Percentiles rank a stretch among this genome's conserved stretches.
These are phyloP conservation scores for Aptenodytes patagonicus DNA, from an alignment of 2,113 vertebrate genomes.

Conservation along the genomic window DNA sequence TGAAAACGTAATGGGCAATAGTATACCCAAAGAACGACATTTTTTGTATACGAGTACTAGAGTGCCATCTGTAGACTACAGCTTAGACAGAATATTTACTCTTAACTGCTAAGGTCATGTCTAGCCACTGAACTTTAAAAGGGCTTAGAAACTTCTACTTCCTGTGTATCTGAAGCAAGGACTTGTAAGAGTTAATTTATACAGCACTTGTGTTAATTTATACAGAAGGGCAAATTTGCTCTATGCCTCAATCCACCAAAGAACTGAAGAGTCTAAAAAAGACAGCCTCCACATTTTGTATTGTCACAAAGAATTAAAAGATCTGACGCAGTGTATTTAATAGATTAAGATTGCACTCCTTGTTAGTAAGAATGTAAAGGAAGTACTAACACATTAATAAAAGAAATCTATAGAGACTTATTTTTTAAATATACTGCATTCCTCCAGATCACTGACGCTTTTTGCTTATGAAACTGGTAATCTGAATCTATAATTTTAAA, in stretches of 20 bases:
- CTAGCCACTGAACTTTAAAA: background rate
- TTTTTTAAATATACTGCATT: background rate
- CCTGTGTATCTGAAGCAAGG: background rate
- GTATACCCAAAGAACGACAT: background rate
- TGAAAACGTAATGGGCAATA: background rate
- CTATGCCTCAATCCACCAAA: background rate
- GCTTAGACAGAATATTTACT: background rate
- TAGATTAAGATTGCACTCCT: background rate
- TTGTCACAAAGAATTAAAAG: background rate
- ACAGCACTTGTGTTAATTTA: background rate
- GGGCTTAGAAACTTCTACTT: background rate
- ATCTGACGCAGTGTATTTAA: background rate
- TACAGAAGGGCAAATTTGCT: background rate
- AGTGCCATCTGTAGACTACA: background rate
- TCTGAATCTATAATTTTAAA: background rate
- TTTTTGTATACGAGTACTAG: background rate
- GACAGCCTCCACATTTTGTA: background rate
- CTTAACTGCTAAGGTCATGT: background rate
- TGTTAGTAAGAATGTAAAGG: background rate
- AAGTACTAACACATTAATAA: background rate
- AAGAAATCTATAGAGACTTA: background rate
- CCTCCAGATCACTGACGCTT: background rate
- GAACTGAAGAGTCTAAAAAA: background rate
- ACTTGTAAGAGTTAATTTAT: background rate
- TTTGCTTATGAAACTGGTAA: background rate